A percentile compares a stretch with the other conserved stretches of the same genome.
Conservation (phyloP, 2,888 invertebrate genomes). For the Tipula helvola region DNA sequence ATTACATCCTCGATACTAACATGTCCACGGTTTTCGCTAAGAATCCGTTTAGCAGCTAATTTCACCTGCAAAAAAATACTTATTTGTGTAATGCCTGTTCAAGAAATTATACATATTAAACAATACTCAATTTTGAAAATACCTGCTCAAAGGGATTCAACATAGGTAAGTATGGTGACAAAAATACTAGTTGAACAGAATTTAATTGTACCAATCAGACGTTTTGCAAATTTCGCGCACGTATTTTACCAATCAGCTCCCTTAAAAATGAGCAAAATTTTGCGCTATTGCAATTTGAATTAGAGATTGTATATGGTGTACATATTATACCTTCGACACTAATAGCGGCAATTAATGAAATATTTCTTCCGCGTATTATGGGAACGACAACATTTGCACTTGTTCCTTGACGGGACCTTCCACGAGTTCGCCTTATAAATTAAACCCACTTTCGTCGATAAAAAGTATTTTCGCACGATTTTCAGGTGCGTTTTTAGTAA, state of each 20-base stretch:
- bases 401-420: background rate
- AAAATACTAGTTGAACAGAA: background rate
- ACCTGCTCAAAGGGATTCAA: conserved; percentile 7
- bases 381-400: background rate
- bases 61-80: background rate
- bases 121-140: conserved; percentile 8
- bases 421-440: background rate
- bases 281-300: background rate
- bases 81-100: background rate
- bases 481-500: no score
- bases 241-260: background rate
- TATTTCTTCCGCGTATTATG: background rate
- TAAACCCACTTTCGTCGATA: no score
- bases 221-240: background rate
- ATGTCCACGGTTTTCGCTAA: no score
- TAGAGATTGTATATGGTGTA: background rate
- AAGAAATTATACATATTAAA: background rate
- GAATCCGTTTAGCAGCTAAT: background rate
- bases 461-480: no score
- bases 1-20: background rate
- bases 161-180: no score
- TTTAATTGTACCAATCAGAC: background rate
- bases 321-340: background rate
- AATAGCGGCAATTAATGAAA: background rate
- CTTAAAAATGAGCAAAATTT: no score